These are phyloP conservation scores for Microtus pennsylvanicus DNA, from an alignment of 2,113 vertebrate genomes.

Conservation along the genomic window DNA sequence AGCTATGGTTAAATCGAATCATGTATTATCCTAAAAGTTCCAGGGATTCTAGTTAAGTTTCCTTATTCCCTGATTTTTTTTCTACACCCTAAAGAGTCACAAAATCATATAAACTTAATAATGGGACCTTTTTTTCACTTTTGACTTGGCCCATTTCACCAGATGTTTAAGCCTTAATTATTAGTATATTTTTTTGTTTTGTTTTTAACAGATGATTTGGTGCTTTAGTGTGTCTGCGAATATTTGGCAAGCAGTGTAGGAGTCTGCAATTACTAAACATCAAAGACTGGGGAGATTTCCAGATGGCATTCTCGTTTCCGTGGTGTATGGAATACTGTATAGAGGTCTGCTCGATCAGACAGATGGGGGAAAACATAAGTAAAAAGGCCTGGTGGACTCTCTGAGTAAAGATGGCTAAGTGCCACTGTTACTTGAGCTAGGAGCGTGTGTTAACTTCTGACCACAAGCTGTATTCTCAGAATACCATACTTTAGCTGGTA, in stretches of 20 bases:
- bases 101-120: not conserved
- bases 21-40: not conserved
- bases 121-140: not conserved
- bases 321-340: not conserved
- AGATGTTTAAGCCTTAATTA: not conserved
- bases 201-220: constrained; percentile 31
- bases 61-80: not conserved
- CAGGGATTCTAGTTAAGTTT: constrained; percentile 36
- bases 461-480: not conserved
- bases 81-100: not conserved
- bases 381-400: not conserved
- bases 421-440: constrained; percentile 5
- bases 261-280: constrained; percentile 49
- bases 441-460: not conserved
- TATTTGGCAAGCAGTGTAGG: not conserved
- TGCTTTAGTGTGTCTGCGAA: constrained; percentile 1
- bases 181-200: not conserved
- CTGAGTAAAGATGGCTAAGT: not conserved
- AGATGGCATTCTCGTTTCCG: constrained; percentile 40
- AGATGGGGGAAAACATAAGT: constrained; percentile 43
- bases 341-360: not conserved
- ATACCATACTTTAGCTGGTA: constrained; percentile 24
- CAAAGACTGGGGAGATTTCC: constrained; percentile 48
- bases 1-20: not conserved
- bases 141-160: not conserved